Evolutionary conservation across 2,888 invertebrate species (phyloP), one percentile per base, ranked within the genome.

Genomic region (Nomada hirtipes): DNA sequence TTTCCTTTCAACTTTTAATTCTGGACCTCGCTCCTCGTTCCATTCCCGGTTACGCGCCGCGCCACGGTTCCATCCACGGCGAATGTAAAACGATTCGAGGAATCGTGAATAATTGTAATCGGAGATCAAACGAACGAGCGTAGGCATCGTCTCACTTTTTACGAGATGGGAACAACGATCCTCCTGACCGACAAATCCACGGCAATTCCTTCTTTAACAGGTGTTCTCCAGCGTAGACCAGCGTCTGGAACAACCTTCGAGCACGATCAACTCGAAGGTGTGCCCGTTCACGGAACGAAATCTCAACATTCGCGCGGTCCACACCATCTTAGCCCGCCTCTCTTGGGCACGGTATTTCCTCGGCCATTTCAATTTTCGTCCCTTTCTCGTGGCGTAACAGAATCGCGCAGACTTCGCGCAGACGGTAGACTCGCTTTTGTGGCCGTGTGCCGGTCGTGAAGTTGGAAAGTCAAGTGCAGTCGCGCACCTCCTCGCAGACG

Each of bases 391-490:
- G 65, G 75, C 53, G 72, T 83, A 76, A 84, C 73, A 68, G 82
- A 68, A 79, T 71, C 77, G 72, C 71, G 61, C 71, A 77, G 75
- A 79, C 78, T 61, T 75, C 78, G 70, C 79, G 74, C 76, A 79
- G 80, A 79, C 81, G 81, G 81, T 4, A 4, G 87, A 76, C 78
- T 79, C 78, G 77, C 79, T 83, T 80, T 85, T 80, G 83, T 77
- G 67, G 86, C 79, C 77, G 82, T 61, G 87, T 50, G 80, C 80
- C 71, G 79, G 72, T 83, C 82, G 82, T 74, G 83, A 84, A 88
- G 89, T 87, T 88, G 89, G 88, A 87, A 88, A 88, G 88, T 88
- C 88, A 88, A 88, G 88, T 88, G 89, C 89, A 88, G 82, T 82
- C 87, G 85, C 73, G 73, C 74, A 81, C 81, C 81, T 76, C 79